Evolutionary conservation across 2,113 vertebrate species (phyloP), one percentile per base, ranked within the genome.

Genomic region (Ivindomyrus marchei): DNA sequence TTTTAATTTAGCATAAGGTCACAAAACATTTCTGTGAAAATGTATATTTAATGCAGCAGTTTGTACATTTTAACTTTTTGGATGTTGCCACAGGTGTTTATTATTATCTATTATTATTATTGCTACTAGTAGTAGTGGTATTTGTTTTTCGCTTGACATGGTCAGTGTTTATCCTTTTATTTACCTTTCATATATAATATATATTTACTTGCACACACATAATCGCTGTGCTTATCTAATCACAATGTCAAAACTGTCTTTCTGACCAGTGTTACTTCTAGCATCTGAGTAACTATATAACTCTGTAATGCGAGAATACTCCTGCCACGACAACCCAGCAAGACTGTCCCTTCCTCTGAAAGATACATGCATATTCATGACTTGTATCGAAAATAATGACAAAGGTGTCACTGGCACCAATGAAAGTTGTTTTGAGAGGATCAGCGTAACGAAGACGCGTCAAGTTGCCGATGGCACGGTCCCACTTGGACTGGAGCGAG

Each of bases 401-500:
- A 86, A 27, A 27, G 85, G 39, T 42, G 36, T 11, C 24, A 8
- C 10, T 85, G 39, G 39, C 3, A 10, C 45, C 19, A 85, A 21
- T 85, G 17, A 88, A 8, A 70, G 4, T 70, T 56, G 24, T 24
- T 53, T 49, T 62, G 36, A 45, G 9, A 46, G 88, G n/a, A 47
- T 13, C 13, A 36, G 13, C 7, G n/a, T 7, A 27, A 31, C 8
- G 4, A n/a, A 53, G 9, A 74, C 24, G 2, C 8, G 3, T 39
- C 5, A 27, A 5, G 45, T 47, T 47, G 58, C 2, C 5, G 17
- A 46, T 87, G 49, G 50, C 21, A 10, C 1, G 4, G 4, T 58
- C 46, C 13, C 39, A 85, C 56, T 58, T 53, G 86, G 87, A 92
- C 77, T 86, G 45, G 90, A 88, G 46, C 70, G 52, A 87, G 89